phyloP scores from a whole-genome alignment of 2,113 vertebrate species.

The Herpailurus yagouaroundi region DNA sequence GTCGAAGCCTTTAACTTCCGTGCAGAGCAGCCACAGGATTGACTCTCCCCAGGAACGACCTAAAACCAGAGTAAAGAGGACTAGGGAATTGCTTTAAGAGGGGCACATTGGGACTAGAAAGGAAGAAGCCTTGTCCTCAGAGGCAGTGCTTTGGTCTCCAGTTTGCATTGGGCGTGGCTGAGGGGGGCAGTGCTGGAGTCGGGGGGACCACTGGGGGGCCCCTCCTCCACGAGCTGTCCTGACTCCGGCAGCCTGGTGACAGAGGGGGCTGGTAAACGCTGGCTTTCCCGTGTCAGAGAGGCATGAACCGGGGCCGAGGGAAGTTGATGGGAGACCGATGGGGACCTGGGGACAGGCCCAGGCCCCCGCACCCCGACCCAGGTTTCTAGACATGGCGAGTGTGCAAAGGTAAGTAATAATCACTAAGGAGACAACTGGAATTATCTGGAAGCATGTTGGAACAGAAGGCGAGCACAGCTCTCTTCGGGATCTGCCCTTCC shows the following conservation, averaged over 20 bases:
- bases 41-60: slow-evolving; percentile 42
- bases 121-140: neutral
- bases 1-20: neutral
- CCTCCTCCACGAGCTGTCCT: neutral
- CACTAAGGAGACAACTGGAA: neutral
- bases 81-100: neutral
- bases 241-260: neutral
- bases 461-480: neutral
- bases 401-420: neutral
- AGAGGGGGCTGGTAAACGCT: neutral
- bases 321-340: rapidly evolving
- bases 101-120: neutral
- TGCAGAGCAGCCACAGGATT: neutral
- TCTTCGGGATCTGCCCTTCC: neutral
- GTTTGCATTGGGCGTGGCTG: neutral
- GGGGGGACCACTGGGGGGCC: neutral
- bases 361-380: neutral
- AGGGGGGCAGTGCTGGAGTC: rapidly evolving
- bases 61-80: neutral
- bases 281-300: neutral
- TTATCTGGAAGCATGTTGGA: neutral
- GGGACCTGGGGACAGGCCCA: neutral
- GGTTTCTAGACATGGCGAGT: neutral
- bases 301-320: neutral
- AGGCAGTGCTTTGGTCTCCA: neutral